Evolutionary conservation across 2,888 invertebrate species (phyloP), one percentile per base, ranked within the genome.

Genomic region (Globia sparganii): DNA sequence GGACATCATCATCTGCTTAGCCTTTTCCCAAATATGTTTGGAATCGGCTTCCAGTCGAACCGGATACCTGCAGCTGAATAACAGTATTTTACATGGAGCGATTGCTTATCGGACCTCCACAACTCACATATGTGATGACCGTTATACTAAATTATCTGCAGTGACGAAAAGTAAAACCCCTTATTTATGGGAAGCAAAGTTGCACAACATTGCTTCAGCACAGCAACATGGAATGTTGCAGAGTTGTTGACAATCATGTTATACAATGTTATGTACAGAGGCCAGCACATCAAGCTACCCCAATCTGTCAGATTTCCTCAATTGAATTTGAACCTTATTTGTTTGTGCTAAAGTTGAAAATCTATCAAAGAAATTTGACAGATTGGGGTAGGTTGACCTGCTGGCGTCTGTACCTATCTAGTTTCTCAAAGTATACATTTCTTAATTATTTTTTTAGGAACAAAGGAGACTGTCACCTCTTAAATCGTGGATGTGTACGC

Each of bases 401-500:
- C n/a, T n/a, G n/a, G n/a, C n/a, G n/a, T n/a, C n/a, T n/a, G n/a
- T n/a, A n/a, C n/a, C n/a, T 40, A 0, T 40, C 28, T 6, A 28
- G 8, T 31, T 46, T 46, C 13, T 46, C 21, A 21, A 43, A 25
- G 46, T 11, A 53, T 56, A 25, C 4, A 58, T 56, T 72, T 65
- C 2, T 2, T 49, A 56, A 59, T 84, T 64, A 64, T 69, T 40
- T 72, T 66, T 80, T 75, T 91, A 98, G 97, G 97, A 97, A 75
- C 98, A 98, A 92, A 97, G 98, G 86, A 97, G 98, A 90, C 97
- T 98, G 86, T 99, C 99, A 1, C 99, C 99, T 0, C 94, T 99
- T 80, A 97, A 98, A 91, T 98, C 99, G 0, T 99, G 99, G 99
- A 95, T 99, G 13, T 98, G 98, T 91, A 98, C 98, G 49, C 99